Evolutionary conservation across 2,888 invertebrate genomes (phyloP), one percentile per base, ranked within the genome.

Genomic region (Pogonocherus hispidulus): DNA sequence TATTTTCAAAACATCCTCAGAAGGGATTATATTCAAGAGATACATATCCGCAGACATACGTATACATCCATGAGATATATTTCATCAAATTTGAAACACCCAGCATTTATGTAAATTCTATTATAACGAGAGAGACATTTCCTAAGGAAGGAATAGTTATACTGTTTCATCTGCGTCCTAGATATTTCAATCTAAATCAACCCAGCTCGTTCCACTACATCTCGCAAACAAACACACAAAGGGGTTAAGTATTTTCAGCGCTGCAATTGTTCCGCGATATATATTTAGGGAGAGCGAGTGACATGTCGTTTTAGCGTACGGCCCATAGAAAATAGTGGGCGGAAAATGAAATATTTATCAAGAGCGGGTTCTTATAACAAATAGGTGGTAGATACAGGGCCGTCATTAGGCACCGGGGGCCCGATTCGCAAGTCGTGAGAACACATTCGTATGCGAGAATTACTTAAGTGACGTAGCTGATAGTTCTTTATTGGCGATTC

Each of bases 261-360:
- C 3, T n/a, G 41, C 19, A 11, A 41, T 41, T 41, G 41, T 41
- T 56, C 55, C 20, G 6, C 19, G 19, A 18, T 55, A 55, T 37
- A 55, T 19, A 35, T 55, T 55, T 55, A 32, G 37, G 4, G 55
- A 11, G 11, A 19, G 41, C 20, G 55, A 56, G 20, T 20, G 20
- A 19, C 37, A 41, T 16, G 27, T 41, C 35, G 41, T 56, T 56
- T 56, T n/a, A 20, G 22, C 41, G 37, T 35, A 37, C 11, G 1
- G n/a, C n/a, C 16, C 22, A 41, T 37, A 8, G 55, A 56, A 56
- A 56, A 56, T 56, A 22, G 37, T 56, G 19, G 37, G 55, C 37
- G 55, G 55, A 41, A 56, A 56, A 56, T 56, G 55, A 56, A 56
- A 41, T 56, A 56, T 56, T 56, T 41, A 41, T 19, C 55, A n/a